Conservation (phyloP, 2,888 invertebrate genomes). For the Drosophila niveifrons region DNA sequence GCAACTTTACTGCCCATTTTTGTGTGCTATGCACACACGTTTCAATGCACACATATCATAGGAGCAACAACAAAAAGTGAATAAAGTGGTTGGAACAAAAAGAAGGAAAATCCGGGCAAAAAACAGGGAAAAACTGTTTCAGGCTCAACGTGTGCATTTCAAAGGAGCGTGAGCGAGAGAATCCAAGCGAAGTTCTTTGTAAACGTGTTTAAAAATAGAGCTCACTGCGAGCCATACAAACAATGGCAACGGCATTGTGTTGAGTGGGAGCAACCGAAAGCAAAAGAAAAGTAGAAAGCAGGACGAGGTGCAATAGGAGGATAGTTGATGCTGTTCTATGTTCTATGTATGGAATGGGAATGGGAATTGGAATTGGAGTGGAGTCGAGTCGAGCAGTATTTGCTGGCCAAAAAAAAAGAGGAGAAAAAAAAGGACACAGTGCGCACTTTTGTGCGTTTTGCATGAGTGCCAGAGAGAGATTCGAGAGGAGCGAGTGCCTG, state of each 20-base stretch:
- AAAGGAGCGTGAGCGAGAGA: conserved; percentile 34
- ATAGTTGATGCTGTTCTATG: conserved; percentile 1
- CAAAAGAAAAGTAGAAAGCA: neutral
- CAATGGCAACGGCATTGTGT: conserved; percentile 48
- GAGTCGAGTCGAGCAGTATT: neutral
- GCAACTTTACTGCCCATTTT: conserved; percentile 37
- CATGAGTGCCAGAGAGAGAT: conserved; percentile 53
- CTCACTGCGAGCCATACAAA: conserved; percentile 47
- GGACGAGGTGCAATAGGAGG: conserved; percentile 3
- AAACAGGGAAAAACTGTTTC: conserved; percentile 33
- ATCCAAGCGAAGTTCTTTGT: conserved; percentile 55
- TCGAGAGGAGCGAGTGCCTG: conserved; percentile 58
- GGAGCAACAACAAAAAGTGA: neutral
- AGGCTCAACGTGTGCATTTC: conserved; percentile 52
- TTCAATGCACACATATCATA: conserved; percentile 43
- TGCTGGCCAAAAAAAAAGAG: conserved; percentile 18
- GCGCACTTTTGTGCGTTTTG: conserved; percentile 63
- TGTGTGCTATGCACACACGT: conserved; percentile 31
- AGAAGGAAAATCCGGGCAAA: neutral
- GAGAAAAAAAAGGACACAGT: conserved; percentile 34
- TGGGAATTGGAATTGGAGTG: conserved; percentile 20
- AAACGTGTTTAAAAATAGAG: conserved; percentile 64
- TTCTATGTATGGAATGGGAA: too few relatives aligned
- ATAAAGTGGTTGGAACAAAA: neutral
- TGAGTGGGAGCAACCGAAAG: conserved; percentile 14